Conservation (phyloP, 1,140 invertebrate genomes). For the Ceratitis capitata region DNA sequence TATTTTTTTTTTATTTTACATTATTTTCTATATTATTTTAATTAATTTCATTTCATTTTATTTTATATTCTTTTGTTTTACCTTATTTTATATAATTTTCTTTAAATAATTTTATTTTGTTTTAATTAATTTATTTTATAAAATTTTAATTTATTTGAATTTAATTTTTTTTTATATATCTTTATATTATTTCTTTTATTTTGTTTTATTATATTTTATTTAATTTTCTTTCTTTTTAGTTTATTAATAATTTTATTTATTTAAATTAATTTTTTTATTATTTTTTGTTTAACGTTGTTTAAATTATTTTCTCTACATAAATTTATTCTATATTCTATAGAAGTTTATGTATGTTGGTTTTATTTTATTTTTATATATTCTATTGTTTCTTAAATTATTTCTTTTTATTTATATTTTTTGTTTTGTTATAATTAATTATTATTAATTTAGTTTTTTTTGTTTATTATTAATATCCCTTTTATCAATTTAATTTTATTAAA, state of each 20-base stretch:
- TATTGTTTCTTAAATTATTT: not conserved
- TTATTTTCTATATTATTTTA: not conserved
- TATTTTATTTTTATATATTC: not conserved
- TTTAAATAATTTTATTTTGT: not conserved
- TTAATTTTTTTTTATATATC: not conserved
- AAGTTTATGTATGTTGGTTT: too few species aligned
- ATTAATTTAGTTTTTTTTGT: not conserved
- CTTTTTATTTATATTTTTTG: not conserved
- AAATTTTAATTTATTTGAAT: not conserved
- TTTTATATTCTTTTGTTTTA: not conserved
- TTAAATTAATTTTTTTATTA: not conserved
- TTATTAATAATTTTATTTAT: not conserved
- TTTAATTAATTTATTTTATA: not conserved
- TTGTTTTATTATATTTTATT: not conserved
- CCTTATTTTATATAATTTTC: not conserved
- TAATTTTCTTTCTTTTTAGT: not conserved
- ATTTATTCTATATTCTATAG: too few species aligned
- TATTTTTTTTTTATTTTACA: not conserved
- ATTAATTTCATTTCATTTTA: not conserved
- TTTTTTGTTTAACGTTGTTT: not conserved
- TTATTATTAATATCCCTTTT: not conserved
- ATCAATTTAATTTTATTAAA: not conserved
- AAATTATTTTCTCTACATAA: not conserved
- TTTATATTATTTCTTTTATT: not conserved
- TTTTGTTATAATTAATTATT: too few species aligned